Conservation (phyloP, 2,113 vertebrate species). For the Periophthalmus modestus region DNA sequence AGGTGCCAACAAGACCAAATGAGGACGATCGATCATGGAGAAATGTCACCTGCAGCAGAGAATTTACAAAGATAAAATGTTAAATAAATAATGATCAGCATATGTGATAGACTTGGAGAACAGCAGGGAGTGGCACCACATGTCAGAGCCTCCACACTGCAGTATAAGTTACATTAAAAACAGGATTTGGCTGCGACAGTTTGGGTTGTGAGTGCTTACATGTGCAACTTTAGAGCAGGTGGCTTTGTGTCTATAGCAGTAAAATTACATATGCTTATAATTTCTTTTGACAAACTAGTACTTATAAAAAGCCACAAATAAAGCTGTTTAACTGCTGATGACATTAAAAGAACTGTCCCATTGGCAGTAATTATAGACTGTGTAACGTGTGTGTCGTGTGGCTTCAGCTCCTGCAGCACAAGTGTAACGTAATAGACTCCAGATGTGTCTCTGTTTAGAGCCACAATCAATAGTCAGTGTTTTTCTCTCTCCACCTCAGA, state of each 20-base stretch:
- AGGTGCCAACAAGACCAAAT: no score
- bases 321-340: constrained; percentile 72
- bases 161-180: not conserved
- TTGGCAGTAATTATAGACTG: constrained; percentile 87
- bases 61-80: not conserved
- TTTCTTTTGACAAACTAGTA: constrained; percentile 24
- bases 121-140: not conserved
- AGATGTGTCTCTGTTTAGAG: constrained; percentile 85
- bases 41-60: no score
- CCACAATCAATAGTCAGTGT: constrained; percentile 85
- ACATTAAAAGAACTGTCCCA: constrained; percentile 67
- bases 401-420: constrained; percentile 75
- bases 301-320: constrained; percentile 69
- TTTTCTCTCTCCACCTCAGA: constrained; percentile 69
- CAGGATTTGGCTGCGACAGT: not conserved
- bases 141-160: not conserved
- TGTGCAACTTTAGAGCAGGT: not conserved
- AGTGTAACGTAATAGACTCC: constrained; percentile 83
- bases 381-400: constrained; percentile 83
- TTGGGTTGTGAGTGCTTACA: not conserved
- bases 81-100: not conserved
- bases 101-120: not conserved
- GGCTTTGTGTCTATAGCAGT: not conserved
- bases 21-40: no score
- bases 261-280: constrained; percentile 1